phyloP scores from a whole-genome alignment of 2,113 vertebrate species.

The Orthonyx spaldingii region DNA sequence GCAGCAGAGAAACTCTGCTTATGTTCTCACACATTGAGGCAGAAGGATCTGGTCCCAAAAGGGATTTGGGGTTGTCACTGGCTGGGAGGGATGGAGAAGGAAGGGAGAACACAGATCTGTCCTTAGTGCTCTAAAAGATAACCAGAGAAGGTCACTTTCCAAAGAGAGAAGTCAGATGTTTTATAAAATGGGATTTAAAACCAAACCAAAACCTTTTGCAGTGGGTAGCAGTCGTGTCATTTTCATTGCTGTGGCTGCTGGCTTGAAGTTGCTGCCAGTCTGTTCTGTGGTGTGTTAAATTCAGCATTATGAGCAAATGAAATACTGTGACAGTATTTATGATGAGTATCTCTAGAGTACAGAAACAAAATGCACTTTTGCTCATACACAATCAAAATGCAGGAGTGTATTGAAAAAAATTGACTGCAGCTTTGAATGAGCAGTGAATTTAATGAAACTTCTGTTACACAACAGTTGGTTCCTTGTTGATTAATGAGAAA shows the following conservation, averaged over 20 bases:
- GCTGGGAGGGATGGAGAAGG: neutral
- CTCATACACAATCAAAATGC: neutral
- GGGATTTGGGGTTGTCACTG: accelerated
- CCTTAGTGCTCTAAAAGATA: neutral
- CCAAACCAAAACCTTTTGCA: neutral
- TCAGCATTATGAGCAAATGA: neutral
- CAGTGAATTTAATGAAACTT: neutral
- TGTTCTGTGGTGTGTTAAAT: neutral
- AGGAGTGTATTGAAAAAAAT: neutral
- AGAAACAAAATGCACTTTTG: neutral
- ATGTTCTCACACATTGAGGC: neutral
- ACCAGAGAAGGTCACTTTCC: neutral
- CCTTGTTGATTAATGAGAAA: neutral
- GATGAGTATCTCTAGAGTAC: neutral
- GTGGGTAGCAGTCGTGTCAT: accelerated
- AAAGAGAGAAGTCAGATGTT: neutral
- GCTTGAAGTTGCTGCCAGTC: neutral
- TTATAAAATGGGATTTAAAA: neutral
- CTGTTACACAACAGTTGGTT: neutral
- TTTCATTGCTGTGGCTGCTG: neutral
- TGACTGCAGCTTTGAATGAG: neutral
- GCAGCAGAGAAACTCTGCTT: neutral
- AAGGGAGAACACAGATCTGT: neutral
- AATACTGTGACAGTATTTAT: neutral
- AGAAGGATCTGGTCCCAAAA: neutral